Evolutionary conservation across 2,888 invertebrate species (phyloP).

Genomic region (Pseudoips prasinana): DNA sequence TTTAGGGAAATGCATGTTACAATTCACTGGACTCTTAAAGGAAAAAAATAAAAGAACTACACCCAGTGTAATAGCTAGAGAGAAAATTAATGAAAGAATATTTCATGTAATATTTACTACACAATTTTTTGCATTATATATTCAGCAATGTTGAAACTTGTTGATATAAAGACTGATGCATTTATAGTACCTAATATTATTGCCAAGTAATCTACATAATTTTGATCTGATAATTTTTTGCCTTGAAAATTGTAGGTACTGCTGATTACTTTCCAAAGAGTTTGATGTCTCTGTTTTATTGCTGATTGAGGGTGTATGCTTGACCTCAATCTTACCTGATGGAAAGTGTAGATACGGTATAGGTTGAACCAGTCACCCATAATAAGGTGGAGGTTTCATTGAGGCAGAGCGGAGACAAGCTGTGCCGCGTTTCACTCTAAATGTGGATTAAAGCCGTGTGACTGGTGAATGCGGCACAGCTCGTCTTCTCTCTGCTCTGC

Average conservation of each 20-base stretch:
- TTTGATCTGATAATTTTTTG: slow-evolving; percentile 11
- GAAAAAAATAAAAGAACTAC: slow-evolving; percentile 20
- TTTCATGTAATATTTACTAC: slow-evolving; percentile 23
- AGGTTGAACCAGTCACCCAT: too few species aligned
- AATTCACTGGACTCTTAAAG: slow-evolving; percentile 14
- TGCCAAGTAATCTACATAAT: slow-evolving; percentile 7
- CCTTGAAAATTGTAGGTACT: too few species aligned
- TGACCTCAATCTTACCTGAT: too few species aligned
- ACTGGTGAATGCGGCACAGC: too few species aligned
- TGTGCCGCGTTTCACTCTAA: too few species aligned
- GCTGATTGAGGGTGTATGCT: too few species aligned
- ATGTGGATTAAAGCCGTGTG: too few species aligned
- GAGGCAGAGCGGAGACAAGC: too few species aligned
- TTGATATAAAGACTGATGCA: slow-evolving; percentile 65
- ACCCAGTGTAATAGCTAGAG: slow-evolving; percentile 37
- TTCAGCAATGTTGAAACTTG: slow-evolving; percentile 26
- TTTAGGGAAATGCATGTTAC: slow-evolving; percentile 14
- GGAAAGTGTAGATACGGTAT: too few species aligned
- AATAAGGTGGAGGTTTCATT: too few species aligned
- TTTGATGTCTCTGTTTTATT: slow-evolving; percentile 5
- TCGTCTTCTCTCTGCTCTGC: too few species aligned
- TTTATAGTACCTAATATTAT: slow-evolving; percentile 40
- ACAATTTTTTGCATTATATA: slow-evolving; percentile 21
- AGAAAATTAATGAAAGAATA: slow-evolving; percentile 31
- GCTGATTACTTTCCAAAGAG: slow-evolving; percentile 26